Evolutionary conservation across 2,888 invertebrate genomes (phyloP).

Genomic region (Nemapogon koenigi): DNA sequence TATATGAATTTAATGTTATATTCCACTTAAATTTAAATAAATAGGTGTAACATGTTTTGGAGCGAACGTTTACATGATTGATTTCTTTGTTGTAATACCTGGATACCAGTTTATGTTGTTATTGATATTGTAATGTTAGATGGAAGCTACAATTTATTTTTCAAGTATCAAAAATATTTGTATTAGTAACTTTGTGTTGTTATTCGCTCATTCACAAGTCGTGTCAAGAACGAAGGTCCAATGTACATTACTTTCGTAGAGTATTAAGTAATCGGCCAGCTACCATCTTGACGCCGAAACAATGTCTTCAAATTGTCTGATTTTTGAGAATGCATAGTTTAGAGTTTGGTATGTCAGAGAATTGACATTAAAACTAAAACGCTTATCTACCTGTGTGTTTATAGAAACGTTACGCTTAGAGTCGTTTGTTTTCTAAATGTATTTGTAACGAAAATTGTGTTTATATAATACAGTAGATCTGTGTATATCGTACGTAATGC

Average conservation of each 20-base stretch:
- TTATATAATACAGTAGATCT: slow-evolving; percentile 46
- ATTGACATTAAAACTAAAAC: slow-evolving; percentile 39
- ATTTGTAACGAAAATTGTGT: slow-evolving; percentile 53
- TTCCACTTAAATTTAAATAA: too few relatives aligned
- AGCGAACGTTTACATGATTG: too few relatives aligned
- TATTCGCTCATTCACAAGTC: slow-evolving; percentile 28
- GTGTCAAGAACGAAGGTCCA: slow-evolving; percentile 42
- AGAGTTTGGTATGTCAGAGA: slow-evolving; percentile 32
- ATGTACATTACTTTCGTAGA: slow-evolving; percentile 54
- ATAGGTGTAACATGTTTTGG: too few relatives aligned
- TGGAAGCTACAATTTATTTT: too few relatives aligned
- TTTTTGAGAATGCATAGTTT: slow-evolving; percentile 30
- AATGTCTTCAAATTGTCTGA: slow-evolving; percentile 38
- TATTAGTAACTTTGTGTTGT: slow-evolving; percentile 8
- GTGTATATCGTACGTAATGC: slow-evolving; percentile 45
- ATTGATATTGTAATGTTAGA: too few relatives aligned
- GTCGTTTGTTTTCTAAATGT: slow-evolving; percentile 49
- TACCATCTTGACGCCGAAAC: slow-evolving; percentile 21
- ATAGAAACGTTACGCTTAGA: slow-evolving; percentile 60
- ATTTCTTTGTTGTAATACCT: too few relatives aligned
- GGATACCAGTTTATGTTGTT: too few relatives aligned
- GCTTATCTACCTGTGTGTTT: slow-evolving; percentile 59
- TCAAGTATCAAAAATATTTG: too few relatives aligned
- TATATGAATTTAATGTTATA: too few relatives aligned
- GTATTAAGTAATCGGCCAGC: slow-evolving; percentile 14